Base-by-base conservation (phyloP, 1,140 invertebrate genomes). In the Pseudomyrmex gracilis region DNA sequence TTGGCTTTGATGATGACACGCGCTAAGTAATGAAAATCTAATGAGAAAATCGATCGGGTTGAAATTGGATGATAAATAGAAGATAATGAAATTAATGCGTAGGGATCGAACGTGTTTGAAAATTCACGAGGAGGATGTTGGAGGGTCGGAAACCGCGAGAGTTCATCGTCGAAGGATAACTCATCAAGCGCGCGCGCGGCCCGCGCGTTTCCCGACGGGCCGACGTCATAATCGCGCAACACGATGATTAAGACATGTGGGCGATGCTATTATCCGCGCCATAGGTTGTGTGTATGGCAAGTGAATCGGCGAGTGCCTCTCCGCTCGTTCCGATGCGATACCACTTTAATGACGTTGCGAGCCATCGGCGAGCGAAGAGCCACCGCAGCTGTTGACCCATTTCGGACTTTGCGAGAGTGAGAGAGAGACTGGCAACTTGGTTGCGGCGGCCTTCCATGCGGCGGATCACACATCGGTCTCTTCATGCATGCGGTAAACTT, bases 261-360 rank as follows among this genome's bases (percentile, higher is more conserved):
- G 20, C 17, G 53, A 71, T 43, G 45, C 24, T n/a, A 57, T 70
- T 80, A 70, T 71, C 43, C 55, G 15, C 15, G 20, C 17, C 20
- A 43, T 34, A 43, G 13, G 9, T 13, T 15, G 2, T 15, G n/a
- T 49, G 53, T 34, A 45, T 12, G 20, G 47, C 24, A 15, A 51
- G 47, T 24, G 43, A n/a, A 15, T 15, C 17, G n/a, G 45, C 24
- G n/a, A 58, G 15, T 10, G 24, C 8, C 47, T 55, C 76, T 9
- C 1, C 43, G 53, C 53, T 71, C 66, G 12, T 80, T 34, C 43
- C 64, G 45, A 71, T 71, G 20, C 66, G 53, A 68, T 68, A 45
- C 34, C 34, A 55, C 51, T 49, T 80, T 80, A 80, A 80, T 71
- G 76, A 71, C n/a, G 45, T 71, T 80, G 53, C 76, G 76, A 58